Conservation (phyloP, 2,888 invertebrate genomes). For the Epistrophella euchroma region DNA sequence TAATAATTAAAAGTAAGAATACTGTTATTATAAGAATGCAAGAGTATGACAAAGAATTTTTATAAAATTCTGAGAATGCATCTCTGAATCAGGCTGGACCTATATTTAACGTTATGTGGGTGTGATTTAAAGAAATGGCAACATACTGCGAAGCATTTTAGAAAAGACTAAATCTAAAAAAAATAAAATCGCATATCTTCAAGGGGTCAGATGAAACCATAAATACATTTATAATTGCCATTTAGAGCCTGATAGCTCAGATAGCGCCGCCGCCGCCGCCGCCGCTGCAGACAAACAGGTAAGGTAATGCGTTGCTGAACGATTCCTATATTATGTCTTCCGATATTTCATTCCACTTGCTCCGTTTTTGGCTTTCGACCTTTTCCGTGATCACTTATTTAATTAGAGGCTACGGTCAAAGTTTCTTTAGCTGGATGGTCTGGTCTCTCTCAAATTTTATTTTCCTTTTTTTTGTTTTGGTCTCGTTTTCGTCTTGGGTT, state of each 20-base stretch:
- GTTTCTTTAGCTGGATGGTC: conserved; percentile 47
- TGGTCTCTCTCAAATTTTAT: conserved; percentile 16
- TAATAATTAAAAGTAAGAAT: conserved; percentile 20
- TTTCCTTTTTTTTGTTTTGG: conserved; percentile 9
- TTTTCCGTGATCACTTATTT: conserved; percentile 72
- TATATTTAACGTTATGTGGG: conserved; percentile 68
- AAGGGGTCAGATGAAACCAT: conserved; percentile 72
- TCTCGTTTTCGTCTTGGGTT: conserved; percentile 13
- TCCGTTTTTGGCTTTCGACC: conserved; percentile 56
- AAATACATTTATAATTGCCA: conserved; percentile 75
- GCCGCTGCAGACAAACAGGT: conserved; percentile 15
- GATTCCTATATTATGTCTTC: conserved; percentile 15
- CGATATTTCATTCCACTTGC: conserved; percentile 48
- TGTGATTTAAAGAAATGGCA: conserved; percentile 66
- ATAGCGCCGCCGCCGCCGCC: conserved; percentile 44
- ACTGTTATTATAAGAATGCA: conserved; percentile 11
- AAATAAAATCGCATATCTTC: conserved; percentile 31
- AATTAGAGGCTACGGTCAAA: conserved; percentile 73
- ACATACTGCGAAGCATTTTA: conserved; percentile 16
- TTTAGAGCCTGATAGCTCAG: conserved; percentile 61
- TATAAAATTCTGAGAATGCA: conserved; percentile 59
- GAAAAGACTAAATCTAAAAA: background rate
- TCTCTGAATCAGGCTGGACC: background rate
- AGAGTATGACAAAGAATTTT: conserved; percentile 28
- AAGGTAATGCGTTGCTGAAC: background rate